These are phyloP conservation scores for Phalacrocorax carbo DNA, from an alignment of 2,113 vertebrate species.

Conservation along the genomic window DNA sequence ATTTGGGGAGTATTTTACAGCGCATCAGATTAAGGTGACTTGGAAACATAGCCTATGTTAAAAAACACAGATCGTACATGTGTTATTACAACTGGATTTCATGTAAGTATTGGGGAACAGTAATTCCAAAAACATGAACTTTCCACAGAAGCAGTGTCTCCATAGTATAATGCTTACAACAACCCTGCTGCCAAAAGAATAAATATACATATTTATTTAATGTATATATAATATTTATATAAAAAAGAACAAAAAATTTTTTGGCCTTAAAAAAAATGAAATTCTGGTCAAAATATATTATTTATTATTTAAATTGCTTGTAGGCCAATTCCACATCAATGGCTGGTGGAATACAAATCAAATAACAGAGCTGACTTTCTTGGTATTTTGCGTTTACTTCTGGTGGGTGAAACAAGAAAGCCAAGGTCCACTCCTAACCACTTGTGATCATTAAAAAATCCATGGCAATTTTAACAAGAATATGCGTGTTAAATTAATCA, in stretches of 20 bases:
- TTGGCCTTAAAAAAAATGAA: neutral
- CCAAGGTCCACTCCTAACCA: neutral
- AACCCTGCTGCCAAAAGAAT: neutral
- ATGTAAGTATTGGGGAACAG: neutral
- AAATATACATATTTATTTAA: neutral
- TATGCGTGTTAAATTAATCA: slow-evolving; percentile 55
- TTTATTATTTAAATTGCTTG: neutral
- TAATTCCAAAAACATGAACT: neutral
- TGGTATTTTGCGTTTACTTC: slow-evolving; percentile 20
- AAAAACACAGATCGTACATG: neutral
- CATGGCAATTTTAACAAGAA: slow-evolving; percentile 51
- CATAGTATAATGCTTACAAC: neutral
- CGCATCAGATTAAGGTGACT: neutral
- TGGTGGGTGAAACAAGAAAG: neutral
- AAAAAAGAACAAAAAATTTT: neutral
- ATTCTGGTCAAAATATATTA: neutral
- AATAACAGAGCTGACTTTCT: neutral
- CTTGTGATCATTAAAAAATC: slow-evolving; percentile 42
- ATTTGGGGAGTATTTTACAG: slow-evolving; percentile 45
- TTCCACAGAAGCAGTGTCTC: neutral
- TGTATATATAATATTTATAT: neutral
- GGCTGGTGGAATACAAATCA: neutral
- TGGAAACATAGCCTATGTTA: neutral
- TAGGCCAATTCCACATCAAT: neutral
- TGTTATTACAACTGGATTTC: neutral